Percentiles rank a stretch among this genome's conserved stretches.
Conservation (phyloP, 2,113 vertebrate genomes). For the Cyphomyrus plagiostoma region DNA sequence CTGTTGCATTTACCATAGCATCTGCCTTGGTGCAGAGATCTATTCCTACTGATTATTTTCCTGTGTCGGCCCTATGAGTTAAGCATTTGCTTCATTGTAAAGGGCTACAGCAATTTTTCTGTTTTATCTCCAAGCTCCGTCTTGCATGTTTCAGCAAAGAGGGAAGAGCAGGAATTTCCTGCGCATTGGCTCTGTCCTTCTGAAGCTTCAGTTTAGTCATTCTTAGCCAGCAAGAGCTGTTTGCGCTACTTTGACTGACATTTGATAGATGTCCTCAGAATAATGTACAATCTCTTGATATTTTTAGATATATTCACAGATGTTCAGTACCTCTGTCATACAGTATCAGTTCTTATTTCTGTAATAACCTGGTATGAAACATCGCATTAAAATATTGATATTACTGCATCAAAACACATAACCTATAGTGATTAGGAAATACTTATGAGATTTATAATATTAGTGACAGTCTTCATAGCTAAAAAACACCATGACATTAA, state of each 20-base stretch:
- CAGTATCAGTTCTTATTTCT: background rate
- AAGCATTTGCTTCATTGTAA: background rate
- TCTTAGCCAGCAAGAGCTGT: background rate
- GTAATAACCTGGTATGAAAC: background rate
- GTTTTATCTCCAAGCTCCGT: background rate
- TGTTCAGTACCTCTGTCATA: background rate
- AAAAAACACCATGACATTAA: background rate
- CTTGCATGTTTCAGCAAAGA: background rate
- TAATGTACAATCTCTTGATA: background rate
- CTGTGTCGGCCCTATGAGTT: background rate
- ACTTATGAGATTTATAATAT: background rate
- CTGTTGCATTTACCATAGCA: background rate
- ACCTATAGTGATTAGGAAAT: background rate
- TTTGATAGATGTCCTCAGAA: background rate
- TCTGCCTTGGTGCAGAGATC: background rate
- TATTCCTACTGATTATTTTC: background rate
- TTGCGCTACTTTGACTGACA: background rate
- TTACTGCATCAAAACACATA: background rate
- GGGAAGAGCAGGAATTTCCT: background rate
- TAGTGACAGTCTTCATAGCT: background rate
- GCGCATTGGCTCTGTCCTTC: background rate
- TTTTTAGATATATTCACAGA: background rate
- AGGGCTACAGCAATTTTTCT: background rate
- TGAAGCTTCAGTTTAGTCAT: background rate
- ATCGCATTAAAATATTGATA: background rate